These are phyloP conservation scores for Saccopteryx leptura DNA, from an alignment of 2,113 vertebrate genomes.

Conservation along the genomic window DNA sequence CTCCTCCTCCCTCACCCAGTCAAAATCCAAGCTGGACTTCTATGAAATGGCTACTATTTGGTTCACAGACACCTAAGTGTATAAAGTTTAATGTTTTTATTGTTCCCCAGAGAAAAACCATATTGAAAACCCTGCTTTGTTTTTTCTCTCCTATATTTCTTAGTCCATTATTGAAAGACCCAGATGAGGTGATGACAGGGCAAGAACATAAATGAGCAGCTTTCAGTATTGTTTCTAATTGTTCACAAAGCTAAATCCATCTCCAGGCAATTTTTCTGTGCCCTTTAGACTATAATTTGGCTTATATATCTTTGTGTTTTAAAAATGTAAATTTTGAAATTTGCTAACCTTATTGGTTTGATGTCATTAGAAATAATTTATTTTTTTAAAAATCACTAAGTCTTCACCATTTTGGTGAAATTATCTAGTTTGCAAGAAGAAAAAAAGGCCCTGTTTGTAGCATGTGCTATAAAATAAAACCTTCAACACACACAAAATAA, in stretches of 20 bases:
- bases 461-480: constrained; percentile 51
- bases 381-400: constrained; percentile 1
- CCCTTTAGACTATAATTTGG: constrained; percentile 33
- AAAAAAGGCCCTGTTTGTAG: constrained; percentile 2
- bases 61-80: constrained; percentile 57
- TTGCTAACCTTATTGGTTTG: constrained; percentile 18
- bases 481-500: constrained; percentile 45
- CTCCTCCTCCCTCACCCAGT: constrained; percentile 42
- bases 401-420: constrained; percentile 62
- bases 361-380: constrained; percentile 65
- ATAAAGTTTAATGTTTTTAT: constrained; percentile 75
- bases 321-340: constrained; percentile 75
- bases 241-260: constrained; percentile 31
- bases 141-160: constrained; percentile 59
- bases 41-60: constrained; percentile 61
- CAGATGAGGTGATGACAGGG: constrained; percentile 47
- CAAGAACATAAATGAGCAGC: constrained; percentile 64
- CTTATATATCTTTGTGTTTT: constrained; percentile 65
- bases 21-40: constrained; percentile 68
- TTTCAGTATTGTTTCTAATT: constrained; percentile 70
- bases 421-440: constrained; percentile 49
- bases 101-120: constrained; percentile 71
- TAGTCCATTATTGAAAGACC: constrained; percentile 72
- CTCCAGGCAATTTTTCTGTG: constrained; percentile 54
- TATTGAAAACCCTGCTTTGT: constrained; percentile 63